These are phyloP conservation scores for Sphaerophoria taeniata DNA, from an alignment of 2,888 invertebrate genomes.

Conservation along the genomic window DNA sequence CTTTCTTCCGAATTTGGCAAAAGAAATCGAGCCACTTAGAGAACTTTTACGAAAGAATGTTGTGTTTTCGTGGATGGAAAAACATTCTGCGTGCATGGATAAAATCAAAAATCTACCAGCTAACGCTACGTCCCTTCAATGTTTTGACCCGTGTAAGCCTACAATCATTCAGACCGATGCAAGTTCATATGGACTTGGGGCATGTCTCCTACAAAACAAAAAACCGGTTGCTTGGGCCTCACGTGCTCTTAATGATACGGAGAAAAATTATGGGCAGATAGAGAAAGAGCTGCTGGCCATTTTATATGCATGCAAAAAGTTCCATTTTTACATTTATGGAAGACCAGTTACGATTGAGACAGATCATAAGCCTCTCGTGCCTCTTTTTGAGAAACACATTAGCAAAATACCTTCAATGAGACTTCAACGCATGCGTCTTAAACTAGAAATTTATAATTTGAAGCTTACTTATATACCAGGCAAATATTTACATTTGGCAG, in stretches of 20 bases:
- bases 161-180: conserved; percentile 16
- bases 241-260: conserved; percentile 30
- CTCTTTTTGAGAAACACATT: conserved; percentile 9
- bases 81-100: conserved; percentile 5
- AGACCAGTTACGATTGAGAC: conserved; percentile 17
- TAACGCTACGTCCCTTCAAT: conserved; percentile 20
- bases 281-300: conserved; percentile 7
- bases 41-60: conserved; percentile 30
- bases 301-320: conserved; percentile 14
- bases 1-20: conserved; percentile 68
- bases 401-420: conserved; percentile 27
- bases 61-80: conserved; percentile 14
- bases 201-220: conserved; percentile 31
- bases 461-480: conserved; percentile 18
- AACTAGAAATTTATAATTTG: conserved; percentile 22
- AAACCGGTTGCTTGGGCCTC: conserved; percentile 40
- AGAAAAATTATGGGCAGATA: conserved; percentile 2
- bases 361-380: conserved; percentile 36
- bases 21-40: conserved; percentile 48
- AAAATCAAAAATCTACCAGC: conserved; percentile 27
- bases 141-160: conserved; percentile 9
- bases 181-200: conserved; percentile 39
- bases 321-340: conserved; percentile 25
- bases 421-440: conserved; percentile 25
- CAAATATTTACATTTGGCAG: conserved; percentile 18